phyloP scores from a whole-genome alignment of 2,888 invertebrate species.

The Plutella xylostella region DNA sequence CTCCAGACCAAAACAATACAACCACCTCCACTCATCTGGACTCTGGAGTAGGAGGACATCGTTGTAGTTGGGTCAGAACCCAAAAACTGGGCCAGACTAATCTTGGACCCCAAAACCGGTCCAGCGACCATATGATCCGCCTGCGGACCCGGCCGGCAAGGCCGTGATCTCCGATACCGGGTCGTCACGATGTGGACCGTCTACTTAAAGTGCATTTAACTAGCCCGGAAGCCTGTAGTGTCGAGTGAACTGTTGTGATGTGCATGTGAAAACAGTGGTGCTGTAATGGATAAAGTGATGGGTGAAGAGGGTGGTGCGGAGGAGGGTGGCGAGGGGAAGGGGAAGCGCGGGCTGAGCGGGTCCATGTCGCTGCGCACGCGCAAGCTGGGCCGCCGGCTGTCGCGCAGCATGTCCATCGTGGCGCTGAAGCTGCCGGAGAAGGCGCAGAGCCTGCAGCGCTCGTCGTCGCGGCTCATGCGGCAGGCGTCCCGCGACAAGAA shows the following conservation, averaged over 20 bases:
- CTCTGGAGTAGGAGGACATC: background rate
- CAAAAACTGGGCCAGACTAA: background rate
- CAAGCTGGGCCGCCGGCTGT: conserved; percentile 63
- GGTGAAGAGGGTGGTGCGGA: conserved; percentile 44
- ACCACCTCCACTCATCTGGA: conserved; percentile 25
- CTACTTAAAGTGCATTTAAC: conserved; percentile 40
- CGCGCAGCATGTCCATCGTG: conserved; percentile 68
- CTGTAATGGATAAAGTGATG: conserved; percentile 47
- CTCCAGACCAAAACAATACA: conserved; percentile 46
- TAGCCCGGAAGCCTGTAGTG: conserved; percentile 19
- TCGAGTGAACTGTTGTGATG: background rate
- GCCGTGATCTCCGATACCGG: conserved; percentile 38
- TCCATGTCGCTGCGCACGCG: conserved; percentile 62
- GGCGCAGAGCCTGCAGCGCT: conserved; percentile 70
- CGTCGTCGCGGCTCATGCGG: conserved; percentile 69
- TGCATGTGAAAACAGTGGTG: conserved; percentile 16
- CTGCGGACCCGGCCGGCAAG: conserved; percentile 24
- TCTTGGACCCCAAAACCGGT: conserved; percentile 34
- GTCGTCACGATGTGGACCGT: conserved; percentile 50
- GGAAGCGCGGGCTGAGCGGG: conserved; percentile 53
- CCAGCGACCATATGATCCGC: conserved; percentile 50
- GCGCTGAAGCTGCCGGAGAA: conserved; percentile 68
- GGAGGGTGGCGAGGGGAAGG: conserved; percentile 30
- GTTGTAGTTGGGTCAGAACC: background rate
- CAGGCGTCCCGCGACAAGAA: conserved; percentile 70